Base-by-base conservation (phyloP, 2,797 vertebrate species). In the Trachops cirrhosus region DNA sequence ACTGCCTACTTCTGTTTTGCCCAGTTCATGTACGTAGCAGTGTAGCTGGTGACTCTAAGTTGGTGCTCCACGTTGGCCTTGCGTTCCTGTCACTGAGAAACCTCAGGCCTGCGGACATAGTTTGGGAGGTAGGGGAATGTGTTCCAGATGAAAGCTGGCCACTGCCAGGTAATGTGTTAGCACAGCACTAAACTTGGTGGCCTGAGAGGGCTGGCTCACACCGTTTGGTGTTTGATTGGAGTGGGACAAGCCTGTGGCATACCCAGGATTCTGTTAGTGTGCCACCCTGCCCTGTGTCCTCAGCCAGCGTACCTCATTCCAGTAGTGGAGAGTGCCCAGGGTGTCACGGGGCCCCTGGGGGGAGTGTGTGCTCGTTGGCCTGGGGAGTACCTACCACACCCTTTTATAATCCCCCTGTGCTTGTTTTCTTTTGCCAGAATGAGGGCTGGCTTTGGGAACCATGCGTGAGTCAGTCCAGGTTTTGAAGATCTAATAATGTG, bases 361-460 rank as follows among this genome's bases (percentile, higher is more conserved):
- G 70, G 32, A 32, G 80, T 0, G 24, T 39, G 34, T 64, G 75
- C 79, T 59, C 4, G 2, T 18, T 80, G 94, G 88, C 52, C 50
- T 0, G 1, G 71, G 52, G 80, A 93, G 16, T 19, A 7, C 64
- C 73, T 9, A 11, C 71, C 85, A 87, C 46, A 74, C 44, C 62
- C 57, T 93, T 75, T 73, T n/a, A 70, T 80, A 46, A 41, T 85
- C 41, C 32, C 86, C 10, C 9, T n/a, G 71, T 32, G 24, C 85
- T 92, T 90, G 70, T 84, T 89, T 93, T 88, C 67, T 86, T 79
- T 91, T 82, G 39, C n/a, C 73, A 68, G 93, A 94, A 54, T 15
- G 41, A 95, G 68, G 39, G 73, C 88, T 71, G 48, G 39, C 59
- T 93, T 82, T 92, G 88, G 85, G 68, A 80, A 87, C 26, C 0